These are phyloP conservation scores for Emys orbicularis DNA, from an alignment of 2,797 vertebrate genomes.

Conservation along the genomic window DNA sequence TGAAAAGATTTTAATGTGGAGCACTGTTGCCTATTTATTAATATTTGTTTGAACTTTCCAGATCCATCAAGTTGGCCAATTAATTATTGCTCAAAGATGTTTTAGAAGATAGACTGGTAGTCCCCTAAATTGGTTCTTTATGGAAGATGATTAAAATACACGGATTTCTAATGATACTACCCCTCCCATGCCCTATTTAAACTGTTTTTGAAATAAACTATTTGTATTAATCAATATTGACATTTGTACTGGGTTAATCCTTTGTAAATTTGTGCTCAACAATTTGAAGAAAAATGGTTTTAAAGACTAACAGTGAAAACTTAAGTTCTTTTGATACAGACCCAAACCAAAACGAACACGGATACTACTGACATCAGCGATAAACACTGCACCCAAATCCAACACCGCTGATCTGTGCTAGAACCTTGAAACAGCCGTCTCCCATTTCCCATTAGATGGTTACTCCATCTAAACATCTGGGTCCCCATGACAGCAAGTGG, in stretches of 20 bases:
- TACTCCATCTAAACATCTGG: neutral
- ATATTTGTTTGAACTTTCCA: slow-evolving; percentile 16
- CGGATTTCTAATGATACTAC: slow-evolving; percentile 2
- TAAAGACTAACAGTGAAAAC: neutral
- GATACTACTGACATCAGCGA: neutral
- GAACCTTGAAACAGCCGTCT: neutral
- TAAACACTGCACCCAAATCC: neutral
- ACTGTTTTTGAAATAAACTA: slow-evolving; percentile 7
- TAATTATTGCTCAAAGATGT: neutral
- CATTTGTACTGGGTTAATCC: neutral
- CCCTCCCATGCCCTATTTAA: neutral
- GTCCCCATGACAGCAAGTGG: neutral
- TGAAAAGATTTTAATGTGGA: neutral
- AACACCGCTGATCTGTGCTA: neutral
- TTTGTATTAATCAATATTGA: neutral
- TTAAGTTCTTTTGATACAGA: neutral
- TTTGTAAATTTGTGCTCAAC: neutral
- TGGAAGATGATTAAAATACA: neutral
- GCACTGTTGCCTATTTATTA: neutral
- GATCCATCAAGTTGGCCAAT: slow-evolving; percentile 2
- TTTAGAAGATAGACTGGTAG: neutral
- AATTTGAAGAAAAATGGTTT: neutral
- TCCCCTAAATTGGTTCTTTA: slow-evolving; percentile 6
- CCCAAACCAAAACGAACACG: neutral
- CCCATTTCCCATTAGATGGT: neutral